phyloP scores from a whole-genome alignment of 2,888 invertebrate genomes.

The Pecten maximus region DNA sequence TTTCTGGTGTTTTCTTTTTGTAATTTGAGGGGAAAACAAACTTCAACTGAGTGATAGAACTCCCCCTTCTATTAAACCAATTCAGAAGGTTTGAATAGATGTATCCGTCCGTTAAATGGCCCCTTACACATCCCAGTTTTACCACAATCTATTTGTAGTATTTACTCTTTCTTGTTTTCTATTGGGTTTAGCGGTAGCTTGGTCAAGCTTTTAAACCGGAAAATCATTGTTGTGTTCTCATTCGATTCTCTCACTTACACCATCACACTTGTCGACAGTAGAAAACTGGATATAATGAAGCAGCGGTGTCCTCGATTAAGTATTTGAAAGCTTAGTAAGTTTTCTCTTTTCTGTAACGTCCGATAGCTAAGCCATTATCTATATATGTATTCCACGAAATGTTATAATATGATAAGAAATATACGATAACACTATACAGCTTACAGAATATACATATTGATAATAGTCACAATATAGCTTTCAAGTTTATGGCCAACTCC shows the following conservation, averaged over 20 bases:
- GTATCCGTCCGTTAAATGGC: slow-evolving; percentile 55
- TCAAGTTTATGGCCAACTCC: background rate
- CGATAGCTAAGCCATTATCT: background rate
- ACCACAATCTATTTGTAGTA: slow-evolving; percentile 2
- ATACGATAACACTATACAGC: background rate
- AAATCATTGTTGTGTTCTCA: slow-evolving; percentile 10
- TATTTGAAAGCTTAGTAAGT: background rate
- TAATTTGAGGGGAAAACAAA: slow-evolving; percentile 61
- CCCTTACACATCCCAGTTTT: slow-evolving; percentile 35
- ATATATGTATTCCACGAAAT: background rate
- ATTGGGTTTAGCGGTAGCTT: slow-evolving; percentile 21
- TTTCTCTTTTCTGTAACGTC: background rate
- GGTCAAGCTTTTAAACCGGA: slow-evolving; percentile 12
- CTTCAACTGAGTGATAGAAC: slow-evolving; percentile 46
- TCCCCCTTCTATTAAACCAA: slow-evolving; percentile 53
- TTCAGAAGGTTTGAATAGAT: slow-evolving; percentile 52
- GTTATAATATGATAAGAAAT: background rate
- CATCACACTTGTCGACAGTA: background rate
- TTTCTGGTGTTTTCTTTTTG: slow-evolving; percentile 57
- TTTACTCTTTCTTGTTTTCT: slow-evolving; percentile 33
- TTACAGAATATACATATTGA: background rate
- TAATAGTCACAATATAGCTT: background rate
- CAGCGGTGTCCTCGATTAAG: background rate
- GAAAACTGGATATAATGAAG: background rate
- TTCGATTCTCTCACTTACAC: slow-evolving; percentile 29